Evolutionary conservation across 2,797 vertebrate genomes (phyloP).

Genomic region (Sebastes hubbsi): DNA sequence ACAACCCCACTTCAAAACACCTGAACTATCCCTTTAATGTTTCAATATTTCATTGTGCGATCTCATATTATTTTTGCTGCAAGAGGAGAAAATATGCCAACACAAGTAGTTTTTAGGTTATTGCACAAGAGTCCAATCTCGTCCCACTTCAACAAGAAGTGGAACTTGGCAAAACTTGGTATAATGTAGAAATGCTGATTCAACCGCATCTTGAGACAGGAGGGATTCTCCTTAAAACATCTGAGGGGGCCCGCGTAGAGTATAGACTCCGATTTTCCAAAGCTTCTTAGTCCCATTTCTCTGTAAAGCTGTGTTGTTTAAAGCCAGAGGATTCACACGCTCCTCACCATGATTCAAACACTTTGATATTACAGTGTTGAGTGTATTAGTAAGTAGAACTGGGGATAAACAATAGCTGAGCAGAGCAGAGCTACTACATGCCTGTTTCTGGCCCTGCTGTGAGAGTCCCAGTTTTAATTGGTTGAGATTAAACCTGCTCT

Average conservation of each 20-base stretch:
- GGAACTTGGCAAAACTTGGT: constrained; percentile 13
- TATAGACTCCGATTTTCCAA: constrained; percentile 4
- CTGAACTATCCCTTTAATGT: not conserved
- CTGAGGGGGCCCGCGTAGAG: not conserved
- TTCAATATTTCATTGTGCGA: not conserved
- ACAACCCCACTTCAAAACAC: too few species aligned
- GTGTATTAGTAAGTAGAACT: constrained; percentile 4
- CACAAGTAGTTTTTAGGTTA: not conserved
- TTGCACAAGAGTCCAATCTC: not conserved
- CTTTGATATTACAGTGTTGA: constrained; percentile 8
- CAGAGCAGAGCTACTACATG: constrained; percentile 1
- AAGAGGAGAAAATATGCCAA: not conserved
- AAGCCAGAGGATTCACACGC: constrained; percentile 1
- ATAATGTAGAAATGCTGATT: constrained; percentile 28
- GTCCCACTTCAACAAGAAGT: not conserved
- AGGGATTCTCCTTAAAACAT: constrained; percentile 10
- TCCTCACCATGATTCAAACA: constrained; percentile 1
- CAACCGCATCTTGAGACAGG: not conserved
- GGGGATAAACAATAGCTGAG: constrained; percentile 21
- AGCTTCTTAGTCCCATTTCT: constrained; percentile 1
- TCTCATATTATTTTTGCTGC: not conserved
- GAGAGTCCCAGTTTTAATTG: constrained; percentile 45
- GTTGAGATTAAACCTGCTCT: constrained; percentile 31
- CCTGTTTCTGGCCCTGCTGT: constrained; percentile 32
- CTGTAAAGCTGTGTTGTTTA: constrained; percentile 9